Percentiles rank a stretch among this genome's conserved stretches.
Conservation (phyloP, 2,888 invertebrate genomes). For the Biston betularia region DNA sequence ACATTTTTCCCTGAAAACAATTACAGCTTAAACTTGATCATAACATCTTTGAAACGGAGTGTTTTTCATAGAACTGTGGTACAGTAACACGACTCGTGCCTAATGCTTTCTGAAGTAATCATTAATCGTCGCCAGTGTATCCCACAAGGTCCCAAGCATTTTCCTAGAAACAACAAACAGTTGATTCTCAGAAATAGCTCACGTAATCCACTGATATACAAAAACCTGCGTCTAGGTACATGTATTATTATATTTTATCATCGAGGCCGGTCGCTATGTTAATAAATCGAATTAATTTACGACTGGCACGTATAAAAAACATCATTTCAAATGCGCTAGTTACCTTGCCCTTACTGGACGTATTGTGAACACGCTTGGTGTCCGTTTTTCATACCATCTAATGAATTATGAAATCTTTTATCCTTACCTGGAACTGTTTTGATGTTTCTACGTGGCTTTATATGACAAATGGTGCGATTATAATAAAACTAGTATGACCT, state of each 20-base stretch:
- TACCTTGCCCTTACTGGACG: slow-evolving; percentile 18
- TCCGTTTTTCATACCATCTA: slow-evolving; percentile 36
- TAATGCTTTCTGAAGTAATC: slow-evolving; percentile 22
- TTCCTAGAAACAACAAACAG: slow-evolving; percentile 41
- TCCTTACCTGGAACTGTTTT: slow-evolving; percentile 15
- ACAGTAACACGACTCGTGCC: slow-evolving; percentile 2
- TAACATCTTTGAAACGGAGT: not conserved
- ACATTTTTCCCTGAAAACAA: too few species aligned
- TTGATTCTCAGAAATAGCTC: slow-evolving; percentile 40
- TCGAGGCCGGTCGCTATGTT: slow-evolving; percentile 20
- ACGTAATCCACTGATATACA: slow-evolving; percentile 25
- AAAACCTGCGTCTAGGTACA: slow-evolving; percentile 11
- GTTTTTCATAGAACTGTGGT: not conserved
- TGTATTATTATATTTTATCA: slow-evolving; percentile 26
- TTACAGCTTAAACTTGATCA: too few species aligned
- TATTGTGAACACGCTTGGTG: slow-evolving; percentile 22
- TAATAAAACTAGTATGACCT: too few species aligned
- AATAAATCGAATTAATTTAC: slow-evolving; percentile 24
- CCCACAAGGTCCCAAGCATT: slow-evolving; percentile 12
- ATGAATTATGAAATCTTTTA: slow-evolving; percentile 44
- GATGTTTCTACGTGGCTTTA: slow-evolving; percentile 31
- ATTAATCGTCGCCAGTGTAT: too few species aligned
- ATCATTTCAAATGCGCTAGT: slow-evolving; percentile 11
- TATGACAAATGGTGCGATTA: not conserved
- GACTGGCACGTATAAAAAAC: not conserved